Conservation (phyloP, 2,888 invertebrate species). For the Dynastes maya region DNA sequence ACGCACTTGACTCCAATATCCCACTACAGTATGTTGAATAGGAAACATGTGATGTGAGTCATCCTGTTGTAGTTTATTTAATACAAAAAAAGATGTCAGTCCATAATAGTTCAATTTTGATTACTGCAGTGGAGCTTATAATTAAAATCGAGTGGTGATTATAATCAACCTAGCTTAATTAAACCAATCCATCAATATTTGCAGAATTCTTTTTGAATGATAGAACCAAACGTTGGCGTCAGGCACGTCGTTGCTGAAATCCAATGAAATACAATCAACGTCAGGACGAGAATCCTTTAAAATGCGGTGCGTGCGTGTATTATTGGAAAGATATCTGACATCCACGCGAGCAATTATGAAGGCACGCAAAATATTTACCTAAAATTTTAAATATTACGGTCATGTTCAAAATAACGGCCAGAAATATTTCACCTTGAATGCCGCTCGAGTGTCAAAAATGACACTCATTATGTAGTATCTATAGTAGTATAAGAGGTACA, state of each 20-base stretch:
- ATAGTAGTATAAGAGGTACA: background rate
- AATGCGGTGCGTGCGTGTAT: background rate
- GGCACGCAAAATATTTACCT: constrained; percentile 29
- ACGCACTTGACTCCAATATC: too few species aligned
- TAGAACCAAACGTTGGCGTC: background rate
- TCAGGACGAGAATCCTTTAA: constrained; percentile 21
- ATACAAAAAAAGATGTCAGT: too few species aligned
- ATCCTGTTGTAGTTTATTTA: too few species aligned
- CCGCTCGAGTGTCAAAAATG: constrained; percentile 8
- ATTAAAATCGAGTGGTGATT: too few species aligned
- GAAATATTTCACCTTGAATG: constrained; percentile 22
- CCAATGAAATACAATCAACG: constrained; percentile 1
- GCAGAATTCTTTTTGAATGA: too few species aligned
- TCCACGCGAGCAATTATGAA: constrained; percentile 20
- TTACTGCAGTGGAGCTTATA: too few species aligned
- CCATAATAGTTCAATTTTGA: too few species aligned
- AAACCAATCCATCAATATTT: too few species aligned
- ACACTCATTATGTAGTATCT: background rate
- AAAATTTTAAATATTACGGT: constrained; percentile 28
- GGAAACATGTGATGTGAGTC: too few species aligned
- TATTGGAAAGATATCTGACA: background rate
- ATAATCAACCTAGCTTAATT: too few species aligned
- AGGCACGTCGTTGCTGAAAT: background rate
- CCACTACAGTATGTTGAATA: too few species aligned
- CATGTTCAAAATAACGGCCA: constrained; percentile 23